phyloP scores from a whole-genome alignment of 2,888 invertebrate species.

The Dyspetes luteomarginatus region DNA sequence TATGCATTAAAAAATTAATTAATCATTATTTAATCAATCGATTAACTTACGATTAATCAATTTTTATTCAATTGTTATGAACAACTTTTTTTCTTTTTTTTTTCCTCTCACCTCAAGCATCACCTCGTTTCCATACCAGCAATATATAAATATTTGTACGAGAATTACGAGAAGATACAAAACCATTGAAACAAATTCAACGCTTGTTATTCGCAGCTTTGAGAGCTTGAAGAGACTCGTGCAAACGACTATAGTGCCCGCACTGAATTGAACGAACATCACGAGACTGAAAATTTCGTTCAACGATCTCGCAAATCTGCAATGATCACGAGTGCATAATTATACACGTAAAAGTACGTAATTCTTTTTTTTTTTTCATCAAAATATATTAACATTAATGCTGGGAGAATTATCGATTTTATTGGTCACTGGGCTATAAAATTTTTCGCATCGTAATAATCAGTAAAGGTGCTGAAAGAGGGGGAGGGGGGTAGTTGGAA shows the following conservation, averaged over 20 bases:
- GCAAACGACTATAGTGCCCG: slow-evolving; percentile 35
- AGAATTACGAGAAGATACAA: slow-evolving; percentile 26
- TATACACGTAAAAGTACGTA: too few relatives aligned
- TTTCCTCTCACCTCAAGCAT: slow-evolving; percentile 33
- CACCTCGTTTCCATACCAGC: slow-evolving; percentile 57
- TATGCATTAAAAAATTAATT: neutral
- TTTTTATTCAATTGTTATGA: neutral
- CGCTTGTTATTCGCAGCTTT: slow-evolving; percentile 2
- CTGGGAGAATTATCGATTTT: too few relatives aligned
- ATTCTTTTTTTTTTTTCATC: neutral
- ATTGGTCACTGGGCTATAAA: too few relatives aligned
- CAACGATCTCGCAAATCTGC: slow-evolving; percentile 22
- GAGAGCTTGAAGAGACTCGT: slow-evolving; percentile 15
- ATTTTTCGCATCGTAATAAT: too few relatives aligned
- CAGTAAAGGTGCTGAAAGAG: too few relatives aligned
- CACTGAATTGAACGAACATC: slow-evolving; percentile 50
- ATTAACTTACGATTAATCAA: neutral
- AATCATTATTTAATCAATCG: neutral
- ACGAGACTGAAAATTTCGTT: slow-evolving; percentile 37
- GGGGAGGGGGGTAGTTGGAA: too few relatives aligned
- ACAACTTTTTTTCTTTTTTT: neutral
- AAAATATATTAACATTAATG: neutral
- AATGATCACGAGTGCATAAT: neutral
- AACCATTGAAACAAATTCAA: slow-evolving; percentile 12
- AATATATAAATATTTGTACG: slow-evolving; percentile 50